phyloP scores from a whole-genome alignment of 2,797 vertebrate species.

The Ispidina picta region DNA sequence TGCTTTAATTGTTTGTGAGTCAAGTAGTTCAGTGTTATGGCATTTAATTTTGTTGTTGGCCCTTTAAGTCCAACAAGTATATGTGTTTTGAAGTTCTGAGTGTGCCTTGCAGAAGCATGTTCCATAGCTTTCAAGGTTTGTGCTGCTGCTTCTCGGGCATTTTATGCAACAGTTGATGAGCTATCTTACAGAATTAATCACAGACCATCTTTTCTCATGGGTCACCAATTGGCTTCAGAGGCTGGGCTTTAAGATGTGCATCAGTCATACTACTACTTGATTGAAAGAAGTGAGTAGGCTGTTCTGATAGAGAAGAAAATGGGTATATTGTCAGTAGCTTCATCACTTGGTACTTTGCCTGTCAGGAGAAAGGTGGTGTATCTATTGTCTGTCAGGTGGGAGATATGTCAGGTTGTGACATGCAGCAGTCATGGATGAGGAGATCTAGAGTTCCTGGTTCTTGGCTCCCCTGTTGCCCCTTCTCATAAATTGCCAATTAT shows the following conservation, averaged over 20 bases:
- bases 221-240: not conserved
- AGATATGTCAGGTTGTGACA: not conserved
- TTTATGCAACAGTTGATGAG: not conserved
- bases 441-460: not conserved
- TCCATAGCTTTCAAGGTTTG: slow-evolving; percentile 40
- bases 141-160: not conserved
- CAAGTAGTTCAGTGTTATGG: not conserved
- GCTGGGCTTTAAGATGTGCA: not conserved
- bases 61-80: slow-evolving; percentile 16
- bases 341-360: not conserved
- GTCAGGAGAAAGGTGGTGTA: not conserved
- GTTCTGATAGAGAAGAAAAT: not conserved
- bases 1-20: slow-evolving; percentile 56
- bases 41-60: slow-evolving; percentile 32
- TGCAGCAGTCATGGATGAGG: not conserved
- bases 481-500: not conserved
- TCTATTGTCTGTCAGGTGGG: not conserved
- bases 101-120: slow-evolving; percentile 2
- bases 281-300: not conserved
- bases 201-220: not conserved
- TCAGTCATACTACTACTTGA: not conserved
- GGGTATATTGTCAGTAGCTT: not conserved
- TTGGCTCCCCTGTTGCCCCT: not conserved
- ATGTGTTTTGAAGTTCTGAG: slow-evolving; percentile 44
- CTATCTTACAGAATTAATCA: slow-evolving; percentile 23